Evolutionary conservation across 1,140 invertebrate genomes (phyloP), one percentile per base, ranked within the genome.

Genomic region (Elysia chlorotica): DNA sequence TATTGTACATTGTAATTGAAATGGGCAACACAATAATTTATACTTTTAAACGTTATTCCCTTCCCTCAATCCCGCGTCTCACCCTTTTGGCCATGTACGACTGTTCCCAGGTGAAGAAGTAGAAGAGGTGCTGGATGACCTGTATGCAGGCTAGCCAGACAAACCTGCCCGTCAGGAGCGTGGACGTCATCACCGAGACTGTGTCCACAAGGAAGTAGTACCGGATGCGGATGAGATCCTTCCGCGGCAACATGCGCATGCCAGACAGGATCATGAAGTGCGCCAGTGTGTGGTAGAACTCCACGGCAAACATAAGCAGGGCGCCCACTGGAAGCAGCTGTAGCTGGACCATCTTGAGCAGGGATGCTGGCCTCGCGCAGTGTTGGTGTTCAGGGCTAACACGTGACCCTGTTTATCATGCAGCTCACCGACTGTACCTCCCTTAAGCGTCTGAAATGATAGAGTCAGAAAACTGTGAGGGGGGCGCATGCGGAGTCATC

Each of bases 61-160:
- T 53, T 1, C 3, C 1, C 14, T 36, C n/a, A 35, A 21, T 37
- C 37, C 23, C 5, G 6, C 31, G 35, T 23, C 65, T 63, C 74
- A 84, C 83, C 79, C 79, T 83, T 71, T 81, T 83, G 19, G 80
- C 77, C 5, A 72, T 68, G 23, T 36, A 37, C 2, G 81, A 75
- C 65, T 81, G 78, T 65, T 85, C 77, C 83, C 83, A 85, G 23
- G 63, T 76, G 21, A 82, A 30, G 70, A 77, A 81, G 68, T 83
- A 85, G 65, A 79, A 85, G 1, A 78, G 54, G 59, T 85, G 83
- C 59, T 83, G 83, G 14, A 78, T 30, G 1, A 79, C 75, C 48
- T 85, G 83, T 37, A 83, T 19, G 4, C 41, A 56, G 2, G 80
- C 76, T 54, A 83, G 48, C 83, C 80, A 82, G 41, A 73, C 70